Base-by-base conservation (phyloP, 2,113 vertebrate genomes). In the Cyprinodon tularosa region DNA sequence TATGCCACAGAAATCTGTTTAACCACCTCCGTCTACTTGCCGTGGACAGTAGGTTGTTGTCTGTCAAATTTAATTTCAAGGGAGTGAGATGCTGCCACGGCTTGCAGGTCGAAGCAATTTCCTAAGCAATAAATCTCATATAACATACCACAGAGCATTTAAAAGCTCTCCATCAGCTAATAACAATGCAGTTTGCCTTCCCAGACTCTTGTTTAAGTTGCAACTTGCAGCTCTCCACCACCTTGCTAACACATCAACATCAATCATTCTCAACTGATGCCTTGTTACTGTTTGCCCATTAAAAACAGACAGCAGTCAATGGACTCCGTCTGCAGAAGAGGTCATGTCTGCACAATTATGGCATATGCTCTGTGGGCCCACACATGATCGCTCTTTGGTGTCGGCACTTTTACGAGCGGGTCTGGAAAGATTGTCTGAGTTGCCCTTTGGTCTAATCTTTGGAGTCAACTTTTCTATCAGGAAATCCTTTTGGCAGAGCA, bases 21-120 rank as follows among this genome's bases (percentile, higher is more conserved):
- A 93, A 90, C 77, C 76, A 76, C 83, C 89, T 89, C 77, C 62
- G 81, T 83, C 84, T 83, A 71, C 83, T 84, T 85, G 74, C 60
- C 71, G 66, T 7, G 68, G 72, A 86, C 59, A 68, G 79, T 87
- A 68, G 78, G 82, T 80, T 90, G 84, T 91, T 93, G 86, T 93
- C 84, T 86, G 89, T 94, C 88, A 94, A 90, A 94, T 93, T 93
- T 81, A 92, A 93, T 93, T 93, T 89, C 66, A 63, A 74, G 62
- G 66, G 82, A 90, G 86, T 88, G 86, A 87, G 90, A 78, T 67
- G 78, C 81, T 85, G 84, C 84, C 66, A 68, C 68, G 4, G 84
- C 85, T 72, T 81, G 80, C 74, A 81, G 89, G 91, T 91, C 74
- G 72, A 90, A 90, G 86, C 90, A 92, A 93, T 93, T 91, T 92